phyloP scores from a whole-genome alignment of 2,888 invertebrate species.

The Elmis aenea region DNA sequence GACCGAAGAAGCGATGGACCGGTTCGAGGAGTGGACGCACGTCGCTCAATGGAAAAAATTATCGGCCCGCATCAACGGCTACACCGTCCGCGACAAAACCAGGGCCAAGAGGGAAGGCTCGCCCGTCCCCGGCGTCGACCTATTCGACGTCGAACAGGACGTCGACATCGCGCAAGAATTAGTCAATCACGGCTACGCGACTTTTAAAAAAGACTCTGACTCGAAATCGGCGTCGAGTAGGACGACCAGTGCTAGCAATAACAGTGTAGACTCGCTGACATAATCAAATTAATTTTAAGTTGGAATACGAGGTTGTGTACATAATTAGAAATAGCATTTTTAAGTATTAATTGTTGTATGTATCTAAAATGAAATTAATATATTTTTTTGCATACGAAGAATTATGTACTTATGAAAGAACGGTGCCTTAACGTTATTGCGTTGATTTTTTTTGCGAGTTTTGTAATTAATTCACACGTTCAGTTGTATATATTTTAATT shows the following conservation, averaged over 20 bases:
- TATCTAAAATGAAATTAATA: too few species aligned
- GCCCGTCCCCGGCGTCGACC: constrained; percentile 71
- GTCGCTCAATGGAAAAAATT: constrained; percentile 78
- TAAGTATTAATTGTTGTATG: too few species aligned
- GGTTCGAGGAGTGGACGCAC: constrained; percentile 67
- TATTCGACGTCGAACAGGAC: constrained; percentile 63
- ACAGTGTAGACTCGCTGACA: constrained; percentile 32
- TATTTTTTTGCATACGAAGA: too few species aligned
- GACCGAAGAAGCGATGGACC: constrained; percentile 58
- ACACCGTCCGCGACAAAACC: constrained; percentile 53
- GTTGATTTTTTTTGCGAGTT: too few species aligned
- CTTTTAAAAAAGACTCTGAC: constrained; percentile 36
- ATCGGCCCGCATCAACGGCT: constrained; percentile 69
- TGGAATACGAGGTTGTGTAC: too few species aligned
- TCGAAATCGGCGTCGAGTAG: constrained; percentile 24
- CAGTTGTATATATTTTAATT: too few species aligned
- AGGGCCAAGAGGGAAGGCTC: constrained; percentile 58
- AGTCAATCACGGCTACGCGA: constrained; percentile 57
- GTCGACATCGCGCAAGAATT: constrained; percentile 59
- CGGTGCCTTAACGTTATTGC: too few species aligned
- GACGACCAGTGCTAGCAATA: constrained; percentile 37
- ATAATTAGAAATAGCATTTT: too few species aligned
- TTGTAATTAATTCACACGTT: too few species aligned
- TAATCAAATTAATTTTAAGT: constrained; percentile 1
- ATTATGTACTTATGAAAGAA: too few species aligned